Percentiles rank a stretch among this genome's conserved stretches.
Evolutionary conservation across 2,888 invertebrate genomes (phyloP).

Genomic region (Laspeyria flexula): DNA sequence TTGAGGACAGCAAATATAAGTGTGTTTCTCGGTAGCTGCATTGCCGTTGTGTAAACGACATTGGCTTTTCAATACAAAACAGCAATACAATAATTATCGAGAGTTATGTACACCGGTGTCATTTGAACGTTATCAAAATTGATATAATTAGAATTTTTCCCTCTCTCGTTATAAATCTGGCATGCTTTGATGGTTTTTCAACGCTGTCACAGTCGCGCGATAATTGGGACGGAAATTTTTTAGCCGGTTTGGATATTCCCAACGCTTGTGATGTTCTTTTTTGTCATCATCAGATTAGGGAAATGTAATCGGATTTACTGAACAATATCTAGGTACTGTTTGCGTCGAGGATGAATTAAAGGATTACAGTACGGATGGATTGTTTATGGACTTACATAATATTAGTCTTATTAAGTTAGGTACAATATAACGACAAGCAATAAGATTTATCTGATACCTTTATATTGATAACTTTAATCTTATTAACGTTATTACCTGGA

Average conservation of each 20-base stretch:
- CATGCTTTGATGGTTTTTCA: neutral
- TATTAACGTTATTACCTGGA: too few relatives aligned
- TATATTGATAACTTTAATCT: too few relatives aligned
- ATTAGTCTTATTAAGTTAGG: too few relatives aligned
- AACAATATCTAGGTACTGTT: neutral
- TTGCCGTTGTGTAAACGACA: conserved; percentile 55
- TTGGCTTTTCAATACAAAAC: conserved; percentile 57
- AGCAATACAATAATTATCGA: conserved; percentile 57
- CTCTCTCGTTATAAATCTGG: conserved; percentile 10
- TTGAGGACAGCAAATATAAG: conserved; percentile 17
- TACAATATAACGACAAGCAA: too few relatives aligned
- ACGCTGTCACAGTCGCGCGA: neutral
- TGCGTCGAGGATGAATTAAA: neutral
- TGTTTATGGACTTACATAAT: too few relatives aligned
- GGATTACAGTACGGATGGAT: too few relatives aligned
- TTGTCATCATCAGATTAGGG: conserved; percentile 1
- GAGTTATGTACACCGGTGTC: conserved; percentile 32
- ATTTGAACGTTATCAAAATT: conserved; percentile 45
- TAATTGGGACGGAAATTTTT: conserved; percentile 4
- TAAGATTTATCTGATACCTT: too few relatives aligned
- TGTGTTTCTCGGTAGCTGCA: conserved; percentile 49
- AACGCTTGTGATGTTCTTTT: neutral
- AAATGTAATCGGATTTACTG: neutral
- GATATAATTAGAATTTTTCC: conserved; percentile 30
- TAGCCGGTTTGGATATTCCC: neutral